Evolutionary conservation across 2,113 vertebrate genomes (phyloP).

Genomic region (Psittacara wagleri): DNA sequence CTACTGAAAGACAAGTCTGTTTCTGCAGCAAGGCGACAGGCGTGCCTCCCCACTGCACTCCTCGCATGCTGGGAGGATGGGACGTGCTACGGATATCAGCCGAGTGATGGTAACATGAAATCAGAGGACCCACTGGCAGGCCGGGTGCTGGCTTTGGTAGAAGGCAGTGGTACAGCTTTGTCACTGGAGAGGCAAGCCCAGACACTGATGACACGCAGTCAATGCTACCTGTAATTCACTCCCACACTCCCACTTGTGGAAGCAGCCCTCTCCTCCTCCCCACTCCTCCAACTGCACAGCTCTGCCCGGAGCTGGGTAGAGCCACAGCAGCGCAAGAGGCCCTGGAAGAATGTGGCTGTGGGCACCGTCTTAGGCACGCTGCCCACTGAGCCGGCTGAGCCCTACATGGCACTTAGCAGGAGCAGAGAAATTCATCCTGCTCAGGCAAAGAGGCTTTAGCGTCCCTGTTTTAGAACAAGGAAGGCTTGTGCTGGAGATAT

Average conservation of each 20-base stretch:
- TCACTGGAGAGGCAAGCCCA: neutral
- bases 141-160: neutral
- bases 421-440: neutral
- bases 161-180: neutral
- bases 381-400: neutral
- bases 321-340: neutral
- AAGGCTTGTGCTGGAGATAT: neutral
- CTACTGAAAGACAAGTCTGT: neutral
- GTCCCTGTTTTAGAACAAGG: neutral
- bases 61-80: neutral
- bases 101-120: neutral
- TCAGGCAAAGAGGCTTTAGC: neutral
- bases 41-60: neutral
- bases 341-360: neutral
- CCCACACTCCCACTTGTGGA: neutral
- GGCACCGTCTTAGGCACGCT: neutral
- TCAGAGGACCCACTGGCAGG: rapidly evolving
- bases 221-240: neutral
- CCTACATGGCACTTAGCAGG: neutral
- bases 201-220: neutral
- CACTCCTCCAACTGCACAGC: rapidly evolving
- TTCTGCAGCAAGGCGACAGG: rapidly evolving
- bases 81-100: neutral
- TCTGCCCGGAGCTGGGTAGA: neutral
- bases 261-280: neutral